Conservation (phyloP, 1,140 invertebrate species). For the Drosophila grimshawi region DNA sequence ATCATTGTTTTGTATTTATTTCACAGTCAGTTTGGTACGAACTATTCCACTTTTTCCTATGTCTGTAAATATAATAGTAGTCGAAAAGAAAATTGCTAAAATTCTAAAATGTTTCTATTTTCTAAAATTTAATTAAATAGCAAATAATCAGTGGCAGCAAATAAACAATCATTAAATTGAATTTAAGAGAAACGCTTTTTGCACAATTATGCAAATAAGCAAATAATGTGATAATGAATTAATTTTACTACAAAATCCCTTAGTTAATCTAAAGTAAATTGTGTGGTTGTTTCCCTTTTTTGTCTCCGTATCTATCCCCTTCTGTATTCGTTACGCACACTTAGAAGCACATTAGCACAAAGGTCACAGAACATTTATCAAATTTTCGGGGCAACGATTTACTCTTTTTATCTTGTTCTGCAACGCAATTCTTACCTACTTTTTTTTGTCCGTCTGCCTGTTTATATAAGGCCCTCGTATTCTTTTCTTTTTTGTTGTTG, state of each 20-base stretch:
- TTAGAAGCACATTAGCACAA: slow-evolving; percentile 64
- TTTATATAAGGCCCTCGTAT: slow-evolving; percentile 53
- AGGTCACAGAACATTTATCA: slow-evolving; percentile 65
- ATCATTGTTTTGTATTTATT: too few relatives aligned
- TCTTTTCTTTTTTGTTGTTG: slow-evolving; percentile 5
- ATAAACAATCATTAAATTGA: too few relatives aligned
- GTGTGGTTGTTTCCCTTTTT: neutral
- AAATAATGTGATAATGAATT: neutral
- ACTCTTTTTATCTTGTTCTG: slow-evolving; percentile 34
- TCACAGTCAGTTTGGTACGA: too few relatives aligned
- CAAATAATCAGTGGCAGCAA: too few relatives aligned
- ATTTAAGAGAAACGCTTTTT: too few relatives aligned
- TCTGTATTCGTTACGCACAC: slow-evolving; percentile 34
- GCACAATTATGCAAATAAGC: neutral
- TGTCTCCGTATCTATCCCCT: neutral
- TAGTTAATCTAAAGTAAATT: neutral
- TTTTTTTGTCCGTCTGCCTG: slow-evolving; percentile 47
- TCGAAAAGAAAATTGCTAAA: too few relatives aligned
- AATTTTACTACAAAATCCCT: neutral
- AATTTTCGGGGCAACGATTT: slow-evolving; percentile 51
- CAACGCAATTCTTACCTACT: slow-evolving; percentile 64
- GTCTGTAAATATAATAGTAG: too few relatives aligned
- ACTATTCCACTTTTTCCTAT: too few relatives aligned
- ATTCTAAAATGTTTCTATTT: too few relatives aligned
- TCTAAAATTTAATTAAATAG: too few relatives aligned